Percentiles rank a stretch among this genome's conserved stretches.
Evolutionary conservation across 1,140 invertebrate genomes (phyloP).

Genomic region (Panagrolaimus sp.): DNA sequence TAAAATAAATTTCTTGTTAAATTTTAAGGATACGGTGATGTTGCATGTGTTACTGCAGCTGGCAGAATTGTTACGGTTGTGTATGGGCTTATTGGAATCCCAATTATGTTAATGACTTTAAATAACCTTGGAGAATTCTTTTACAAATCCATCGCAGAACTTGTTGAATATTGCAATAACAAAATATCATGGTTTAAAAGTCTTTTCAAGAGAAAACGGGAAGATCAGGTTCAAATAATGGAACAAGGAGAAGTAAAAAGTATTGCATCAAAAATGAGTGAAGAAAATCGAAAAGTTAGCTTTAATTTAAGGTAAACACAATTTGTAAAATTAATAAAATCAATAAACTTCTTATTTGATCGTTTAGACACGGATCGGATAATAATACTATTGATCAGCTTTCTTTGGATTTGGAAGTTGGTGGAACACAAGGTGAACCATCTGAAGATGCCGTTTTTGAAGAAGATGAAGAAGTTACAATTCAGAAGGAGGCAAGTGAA

Average conservation of each 20-base stretch:
- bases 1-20: conserved; percentile 4
- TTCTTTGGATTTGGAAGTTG: conserved; percentile 9
- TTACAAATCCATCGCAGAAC: conserved; percentile 70
- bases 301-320: conserved; percentile 3
- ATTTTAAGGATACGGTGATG: conserved; percentile 47
- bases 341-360: too few relatives aligned
- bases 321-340: background rate
- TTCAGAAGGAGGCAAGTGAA: background rate
- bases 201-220: conserved; percentile 14
- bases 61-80: conserved; percentile 94
- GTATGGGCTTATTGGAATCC: conserved; percentile 88
- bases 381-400: conserved; percentile 1
- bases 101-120: conserved; percentile 84
- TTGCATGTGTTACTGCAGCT: conserved; percentile 56
- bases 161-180: conserved; percentile 19
- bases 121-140: conserved; percentile 92
- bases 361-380: background rate
- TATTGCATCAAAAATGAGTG: background rate
- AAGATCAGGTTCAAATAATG: conserved; percentile 15
- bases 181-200: background rate
- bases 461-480: conserved; percentile 19
- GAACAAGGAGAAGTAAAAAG: conserved; percentile 12
- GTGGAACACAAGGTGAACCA: conserved; percentile 3
- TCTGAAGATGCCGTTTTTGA: conserved; percentile 20
- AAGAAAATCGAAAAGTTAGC: conserved; percentile 11